Evolutionary conservation across 2,113 vertebrate genomes (phyloP), one percentile per base, ranked within the genome.

Genomic region (Toxotes chatareus): DNA sequence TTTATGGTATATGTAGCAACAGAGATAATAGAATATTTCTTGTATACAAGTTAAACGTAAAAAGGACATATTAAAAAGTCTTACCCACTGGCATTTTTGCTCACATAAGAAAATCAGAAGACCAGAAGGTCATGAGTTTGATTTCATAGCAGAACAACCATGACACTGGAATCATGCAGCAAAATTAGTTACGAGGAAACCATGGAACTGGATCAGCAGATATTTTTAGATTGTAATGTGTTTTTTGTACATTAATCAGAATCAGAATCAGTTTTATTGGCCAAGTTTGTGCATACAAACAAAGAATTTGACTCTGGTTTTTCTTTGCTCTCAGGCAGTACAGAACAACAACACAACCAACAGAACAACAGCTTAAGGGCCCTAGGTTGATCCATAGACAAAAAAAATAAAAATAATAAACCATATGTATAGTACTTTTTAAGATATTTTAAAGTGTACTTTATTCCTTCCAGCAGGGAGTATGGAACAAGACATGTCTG

Each of bases 101-200:
- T 65, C 47, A 34, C 12, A 36, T 59, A 42, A 70, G 44, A 4
- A 66, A 62, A 76, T 83, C 65, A 72, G 46, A 72, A 77, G 64
- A 61, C 7, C 32, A 44, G 65, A 57, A 31, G 34, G 71, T 73
- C 72, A 76, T 60, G 49, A 73, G 62, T 68, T 76, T 73, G 47
- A 75, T 75, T 70, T 74, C 19, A n/a, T 46, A 60, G 57, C 14
- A 55, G 42, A 59, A 64, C n/a, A 62, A 42, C 77, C 51, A 40
- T 73, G 72, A 79, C 84, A 66, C 73, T 55, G n/a, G 32, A 81
- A 65, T 70, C 76, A 71, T 77, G 64, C 40, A 59, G 31, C 51
- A 36, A 51, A 44, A 70, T 66, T 14, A 13, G 31, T 78, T 81
- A 46, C 36, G 68, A 63, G 16, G 44, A n/a, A 56, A 17, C 42